Evolutionary conservation across 2,113 vertebrate species (phyloP), one percentile per base, ranked within the genome.

Genomic region (Tyrannus savana): DNA sequence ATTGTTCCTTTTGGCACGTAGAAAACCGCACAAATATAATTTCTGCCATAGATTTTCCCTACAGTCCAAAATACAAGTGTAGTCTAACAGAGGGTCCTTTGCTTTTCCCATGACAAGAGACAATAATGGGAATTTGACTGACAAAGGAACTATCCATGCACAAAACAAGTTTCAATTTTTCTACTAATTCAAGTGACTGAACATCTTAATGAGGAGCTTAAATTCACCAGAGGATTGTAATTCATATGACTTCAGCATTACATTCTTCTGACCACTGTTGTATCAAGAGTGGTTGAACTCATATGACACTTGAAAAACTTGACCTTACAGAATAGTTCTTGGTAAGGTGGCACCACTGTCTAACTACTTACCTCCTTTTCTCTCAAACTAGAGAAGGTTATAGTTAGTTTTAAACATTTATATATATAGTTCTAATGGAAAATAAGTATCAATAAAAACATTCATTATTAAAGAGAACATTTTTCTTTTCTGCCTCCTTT

Each of bases 161-260:
- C 10, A 6, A 93, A 95, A 84, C 27, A 75, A 84, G 31, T 80
- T 92, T 49, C 52, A 89, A n/a, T 91, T 87, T 91, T 95, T 92
- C 86, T 89, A 52, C 60, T 87, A 93, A 74, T 64, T 27, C 64
- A 92, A 95, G 19, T 60, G 80, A 89, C 30, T 84, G 68, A 87
- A 84, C 69, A 68, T 87, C 64, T 67, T 92, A 95, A 96, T 75
- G 93, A 97, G 76, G 47, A 81, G 33, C 24, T 74, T 63, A 74
- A 93, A 90, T 71, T 92, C 69, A 91, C 24, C 44, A 89, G 35
- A 72, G 42, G 50, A 63, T 27, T 81, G 66, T 59, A 77, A 75
- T 59, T 94, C 68, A 35, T 82, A 76, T 55, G 64, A 86, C 14
- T 77, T 66, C 7, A 27, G 22, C 77, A 72, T 63, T 82, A 28